Evolutionary conservation across 1,140 invertebrate genomes (phyloP).

Genomic region (Neomicropteryx cornuta): DNA sequence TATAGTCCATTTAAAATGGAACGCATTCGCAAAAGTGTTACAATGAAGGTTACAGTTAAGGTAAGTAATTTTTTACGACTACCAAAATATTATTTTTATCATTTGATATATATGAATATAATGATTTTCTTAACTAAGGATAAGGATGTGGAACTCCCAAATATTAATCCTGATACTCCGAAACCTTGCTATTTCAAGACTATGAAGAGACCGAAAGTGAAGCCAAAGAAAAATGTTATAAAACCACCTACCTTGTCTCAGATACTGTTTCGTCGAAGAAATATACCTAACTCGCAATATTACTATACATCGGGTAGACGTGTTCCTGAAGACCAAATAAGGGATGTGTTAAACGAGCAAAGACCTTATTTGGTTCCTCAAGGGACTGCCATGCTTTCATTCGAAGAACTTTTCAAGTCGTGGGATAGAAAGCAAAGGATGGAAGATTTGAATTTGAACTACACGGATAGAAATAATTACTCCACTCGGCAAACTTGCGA

Average conservation of each 20-base stretch:
- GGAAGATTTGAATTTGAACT: too few relatives aligned
- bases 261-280: constrained; percentile 8
- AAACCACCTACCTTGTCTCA: constrained; percentile 8
- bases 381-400: background rate
- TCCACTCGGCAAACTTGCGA: too few relatives aligned
- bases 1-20: too few relatives aligned
- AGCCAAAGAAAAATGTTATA: constrained; percentile 2
- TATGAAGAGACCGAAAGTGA: constrained; percentile 2
- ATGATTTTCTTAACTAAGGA: too few relatives aligned
- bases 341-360: constrained; percentile 5
- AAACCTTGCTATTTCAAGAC: constrained; percentile 5
- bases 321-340: background rate
- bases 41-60: too few relatives aligned
- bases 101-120: too few relatives aligned
- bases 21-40: too few relatives aligned
- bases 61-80: too few relatives aligned
- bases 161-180: background rate
- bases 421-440: too few relatives aligned
- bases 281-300: constrained; percentile 11
- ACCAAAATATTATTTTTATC: too few relatives aligned
- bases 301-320: constrained; percentile 10
- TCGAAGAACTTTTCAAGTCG: background rate
- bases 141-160: too few relatives aligned
- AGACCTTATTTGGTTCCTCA: constrained; percentile 1
- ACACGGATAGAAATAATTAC: too few relatives aligned